A percentile compares a stretch with the other conserved stretches of the same genome.
Conservation (phyloP, 1,140 invertebrate genomes). For the Pseudomyrmex sp. region DNA sequence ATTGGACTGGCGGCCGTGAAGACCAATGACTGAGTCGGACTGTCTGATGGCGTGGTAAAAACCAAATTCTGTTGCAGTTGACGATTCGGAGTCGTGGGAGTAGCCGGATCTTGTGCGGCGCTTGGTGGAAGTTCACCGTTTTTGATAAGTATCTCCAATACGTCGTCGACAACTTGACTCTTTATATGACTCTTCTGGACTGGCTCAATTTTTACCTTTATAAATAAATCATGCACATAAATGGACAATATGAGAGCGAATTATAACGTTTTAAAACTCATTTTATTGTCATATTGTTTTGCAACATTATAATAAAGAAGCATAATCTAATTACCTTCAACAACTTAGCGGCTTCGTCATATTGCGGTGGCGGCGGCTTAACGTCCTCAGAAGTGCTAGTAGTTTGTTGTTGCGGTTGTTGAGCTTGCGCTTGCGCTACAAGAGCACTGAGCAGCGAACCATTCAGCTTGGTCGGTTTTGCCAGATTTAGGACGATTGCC, state of each 20-base stretch:
- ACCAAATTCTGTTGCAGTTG: constrained; percentile 83
- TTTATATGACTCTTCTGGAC: constrained; percentile 88
- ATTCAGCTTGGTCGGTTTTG: constrained; percentile 82
- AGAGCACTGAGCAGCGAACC: constrained; percentile 81
- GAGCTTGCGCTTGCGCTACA: constrained; percentile 83
- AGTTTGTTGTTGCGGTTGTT: constrained; percentile 75
- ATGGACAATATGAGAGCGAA: background rate
- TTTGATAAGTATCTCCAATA: constrained; percentile 97
- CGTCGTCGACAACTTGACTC: constrained; percentile 96
- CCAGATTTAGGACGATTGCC: constrained; percentile 82
- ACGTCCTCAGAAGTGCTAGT: constrained; percentile 81
- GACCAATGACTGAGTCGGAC: constrained; percentile 79
- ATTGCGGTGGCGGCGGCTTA: constrained; percentile 87
- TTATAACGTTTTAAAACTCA: constrained; percentile 2
- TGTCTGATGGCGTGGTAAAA: constrained; percentile 80
- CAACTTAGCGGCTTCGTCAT: constrained; percentile 90
- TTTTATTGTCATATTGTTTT: background rate
- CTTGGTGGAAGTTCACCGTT: constrained; percentile 96
- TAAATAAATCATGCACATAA: constrained; percentile 13
- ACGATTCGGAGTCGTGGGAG: constrained; percentile 87
- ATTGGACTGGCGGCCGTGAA: constrained; percentile 79
- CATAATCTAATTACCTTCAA: constrained; percentile 81
- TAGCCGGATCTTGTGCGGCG: constrained; percentile 91
- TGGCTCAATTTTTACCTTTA: constrained; percentile 83
- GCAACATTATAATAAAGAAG: background rate